phyloP scores from a whole-genome alignment of 2,888 invertebrate genomes.

The Drosophila atripex region DNA sequence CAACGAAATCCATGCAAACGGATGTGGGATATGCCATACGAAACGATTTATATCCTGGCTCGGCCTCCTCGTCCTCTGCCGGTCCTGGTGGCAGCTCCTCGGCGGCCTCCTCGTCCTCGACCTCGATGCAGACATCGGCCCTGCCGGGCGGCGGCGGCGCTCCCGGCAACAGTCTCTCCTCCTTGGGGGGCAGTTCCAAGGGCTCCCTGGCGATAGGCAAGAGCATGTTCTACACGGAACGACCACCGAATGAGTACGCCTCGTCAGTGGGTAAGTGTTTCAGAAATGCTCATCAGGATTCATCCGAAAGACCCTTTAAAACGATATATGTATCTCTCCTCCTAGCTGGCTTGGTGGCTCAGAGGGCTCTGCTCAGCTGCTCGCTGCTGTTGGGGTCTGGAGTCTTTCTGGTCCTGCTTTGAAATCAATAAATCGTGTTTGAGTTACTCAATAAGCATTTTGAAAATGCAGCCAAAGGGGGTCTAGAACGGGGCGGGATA shows the following conservation, averaged over 20 bases:
- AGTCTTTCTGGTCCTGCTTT: slow-evolving; percentile 55
- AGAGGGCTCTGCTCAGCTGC: slow-evolving; percentile 41
- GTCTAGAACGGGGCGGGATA: slow-evolving; percentile 26
- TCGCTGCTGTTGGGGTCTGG: slow-evolving; percentile 55
- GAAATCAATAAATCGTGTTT: slow-evolving; percentile 40
- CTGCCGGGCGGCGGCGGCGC: slow-evolving; percentile 58
- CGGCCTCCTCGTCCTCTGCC: slow-evolving; percentile 55
- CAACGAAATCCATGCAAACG: slow-evolving; percentile 81
- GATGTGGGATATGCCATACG: slow-evolving; percentile 82
- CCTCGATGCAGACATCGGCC: slow-evolving; percentile 74
- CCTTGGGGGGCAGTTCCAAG: slow-evolving; percentile 72
- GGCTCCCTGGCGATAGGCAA: slow-evolving; percentile 84
- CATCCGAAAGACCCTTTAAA: background rate
- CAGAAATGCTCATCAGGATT: background rate
- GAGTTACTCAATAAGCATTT: slow-evolving; percentile 59
- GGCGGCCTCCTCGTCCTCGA: slow-evolving; percentile 73
- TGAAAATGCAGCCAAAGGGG: slow-evolving; percentile 75
- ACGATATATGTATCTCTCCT: slow-evolving; percentile 13
- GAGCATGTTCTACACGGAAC: slow-evolving; percentile 83
- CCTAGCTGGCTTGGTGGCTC: slow-evolving; percentile 52
- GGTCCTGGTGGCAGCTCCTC: slow-evolving; percentile 68
- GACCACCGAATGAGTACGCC: slow-evolving; percentile 83
- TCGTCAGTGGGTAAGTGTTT: slow-evolving; percentile 75
- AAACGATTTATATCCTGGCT: slow-evolving; percentile 80
- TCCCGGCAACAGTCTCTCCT: slow-evolving; percentile 71